phyloP scores from a whole-genome alignment of 1,140 invertebrate genomes.

The Antheraea mylitta region DNA sequence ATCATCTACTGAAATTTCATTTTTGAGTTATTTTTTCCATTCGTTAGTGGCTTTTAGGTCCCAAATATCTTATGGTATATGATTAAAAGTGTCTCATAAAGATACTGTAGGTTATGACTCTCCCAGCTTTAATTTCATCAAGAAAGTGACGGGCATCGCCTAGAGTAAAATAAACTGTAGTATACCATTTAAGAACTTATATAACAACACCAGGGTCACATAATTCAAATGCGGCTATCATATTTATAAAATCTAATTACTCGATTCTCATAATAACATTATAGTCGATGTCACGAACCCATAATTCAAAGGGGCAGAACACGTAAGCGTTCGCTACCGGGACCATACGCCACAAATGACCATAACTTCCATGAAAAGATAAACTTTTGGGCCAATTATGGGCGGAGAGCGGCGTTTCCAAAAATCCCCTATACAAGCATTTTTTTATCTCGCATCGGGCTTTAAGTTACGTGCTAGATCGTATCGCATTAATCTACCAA shows the following conservation, averaged over 20 bases:
- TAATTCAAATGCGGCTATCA: conserved; percentile 1
- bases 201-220: background rate
- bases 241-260: conserved; percentile 7
- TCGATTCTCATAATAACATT: conserved; percentile 9
- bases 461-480: conserved; percentile 44
- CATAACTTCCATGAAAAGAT: conserved; percentile 67
- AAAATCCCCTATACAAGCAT: conserved; percentile 53
- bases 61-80: no score
- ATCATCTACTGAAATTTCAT: no score
- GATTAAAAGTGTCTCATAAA: no score
- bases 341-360: conserved; percentile 51
- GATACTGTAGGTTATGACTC: no score
- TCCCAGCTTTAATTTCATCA: no score
- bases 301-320: conserved; percentile 37
- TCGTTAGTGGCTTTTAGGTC: no score
- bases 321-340: conserved; percentile 32
- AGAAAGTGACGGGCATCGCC: background rate
- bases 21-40: no score
- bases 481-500: conserved; percentile 37
- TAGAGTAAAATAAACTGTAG: background rate
- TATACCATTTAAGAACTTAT: background rate
- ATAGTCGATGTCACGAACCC: conserved; percentile 40
- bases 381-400: conserved; percentile 68
- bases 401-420: conserved; percentile 60
- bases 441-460: conserved; percentile 59